phyloP scores from a whole-genome alignment of 2,888 invertebrate genomes.

The Diplolepis rosae region DNA sequence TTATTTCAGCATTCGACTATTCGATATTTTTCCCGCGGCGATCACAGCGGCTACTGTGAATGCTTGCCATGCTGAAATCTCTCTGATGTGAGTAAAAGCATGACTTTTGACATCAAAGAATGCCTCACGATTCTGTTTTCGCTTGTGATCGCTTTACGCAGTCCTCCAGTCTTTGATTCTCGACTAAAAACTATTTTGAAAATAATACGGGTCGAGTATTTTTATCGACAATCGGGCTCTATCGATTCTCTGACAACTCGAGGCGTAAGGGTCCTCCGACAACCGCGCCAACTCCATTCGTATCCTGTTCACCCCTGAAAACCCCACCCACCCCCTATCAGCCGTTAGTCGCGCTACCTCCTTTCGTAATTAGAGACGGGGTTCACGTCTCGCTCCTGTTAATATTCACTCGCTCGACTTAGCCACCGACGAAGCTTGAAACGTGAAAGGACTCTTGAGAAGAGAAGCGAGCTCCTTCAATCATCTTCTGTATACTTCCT shows the following conservation, averaged over 20 bases:
- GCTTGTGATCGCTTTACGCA: slow-evolving; percentile 31
- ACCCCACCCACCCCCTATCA: slow-evolving; percentile 30
- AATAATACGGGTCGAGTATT: slow-evolving; percentile 50
- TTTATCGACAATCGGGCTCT: slow-evolving; percentile 56
- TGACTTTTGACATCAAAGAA: slow-evolving; percentile 59
- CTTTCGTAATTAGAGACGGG: slow-evolving; percentile 50
- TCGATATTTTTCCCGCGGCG: slow-evolving; percentile 51
- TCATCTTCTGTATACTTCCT: slow-evolving; percentile 1
- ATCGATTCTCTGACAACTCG: slow-evolving; percentile 55
- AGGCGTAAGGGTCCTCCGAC: slow-evolving; percentile 50
- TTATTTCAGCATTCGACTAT: too few relatives aligned
- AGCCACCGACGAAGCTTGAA: slow-evolving; percentile 38
- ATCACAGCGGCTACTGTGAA: slow-evolving; percentile 45
- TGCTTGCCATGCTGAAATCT: slow-evolving; percentile 53
- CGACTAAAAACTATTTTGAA: not conserved
- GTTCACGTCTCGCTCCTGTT: slow-evolving; percentile 47
- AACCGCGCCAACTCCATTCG: slow-evolving; percentile 31
- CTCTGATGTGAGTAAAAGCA: slow-evolving; percentile 56
- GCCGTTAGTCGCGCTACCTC: slow-evolving; percentile 34
- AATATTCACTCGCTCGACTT: slow-evolving; percentile 52
- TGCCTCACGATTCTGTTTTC: slow-evolving; percentile 40
- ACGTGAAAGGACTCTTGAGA: slow-evolving; percentile 35
- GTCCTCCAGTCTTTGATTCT: not conserved
- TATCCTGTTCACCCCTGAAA: not conserved
- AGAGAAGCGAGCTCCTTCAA: not conserved